phyloP scores from a whole-genome alignment of 2,888 invertebrate genomes.

The Tillus elongatus region DNA sequence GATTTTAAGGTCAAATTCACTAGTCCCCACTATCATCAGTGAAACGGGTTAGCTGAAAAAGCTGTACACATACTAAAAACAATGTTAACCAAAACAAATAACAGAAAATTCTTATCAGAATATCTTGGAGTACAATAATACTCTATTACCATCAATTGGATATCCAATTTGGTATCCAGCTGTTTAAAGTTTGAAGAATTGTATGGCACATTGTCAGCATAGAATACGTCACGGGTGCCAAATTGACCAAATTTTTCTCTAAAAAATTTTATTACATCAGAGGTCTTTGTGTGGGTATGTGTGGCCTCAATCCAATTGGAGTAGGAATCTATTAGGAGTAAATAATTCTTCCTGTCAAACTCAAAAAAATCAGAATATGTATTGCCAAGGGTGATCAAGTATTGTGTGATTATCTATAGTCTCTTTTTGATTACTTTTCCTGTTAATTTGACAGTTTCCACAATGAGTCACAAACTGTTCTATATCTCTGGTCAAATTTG shows the following conservation, averaged over 20 bases:
- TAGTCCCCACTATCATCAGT: no score
- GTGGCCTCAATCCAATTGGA: slow-evolving; percentile 7
- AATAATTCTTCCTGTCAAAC: slow-evolving; percentile 17
- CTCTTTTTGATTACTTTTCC: slow-evolving; percentile 17
- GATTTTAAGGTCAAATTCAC: no score
- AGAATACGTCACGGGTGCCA: slow-evolving; percentile 5
- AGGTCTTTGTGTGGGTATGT: not conserved
- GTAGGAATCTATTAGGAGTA: slow-evolving; percentile 2
- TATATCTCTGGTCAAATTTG: slow-evolving; percentile 19
- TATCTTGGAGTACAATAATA: slow-evolving; percentile 6
- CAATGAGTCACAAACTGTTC: slow-evolving; percentile 17
- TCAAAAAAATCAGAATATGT: slow-evolving; percentile 29
- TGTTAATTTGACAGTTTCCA: slow-evolving; percentile 19
- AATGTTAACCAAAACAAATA: no score
- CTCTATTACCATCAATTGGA: slow-evolving; percentile 5
- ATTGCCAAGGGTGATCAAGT: slow-evolving; percentile 25
- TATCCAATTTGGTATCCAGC: slow-evolving; percentile 5
- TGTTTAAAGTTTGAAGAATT: slow-evolving; percentile 5
- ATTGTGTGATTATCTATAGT: slow-evolving; percentile 23
- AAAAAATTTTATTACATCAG: not conserved
- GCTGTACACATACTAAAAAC: no score
- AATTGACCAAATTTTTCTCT: slow-evolving; percentile 8
- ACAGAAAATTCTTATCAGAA: no score
- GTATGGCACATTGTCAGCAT: slow-evolving; percentile 9
- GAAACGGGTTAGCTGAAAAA: no score